Evolutionary conservation across 2,888 invertebrate species (phyloP).

Genomic region (Mimachlamys varia): DNA sequence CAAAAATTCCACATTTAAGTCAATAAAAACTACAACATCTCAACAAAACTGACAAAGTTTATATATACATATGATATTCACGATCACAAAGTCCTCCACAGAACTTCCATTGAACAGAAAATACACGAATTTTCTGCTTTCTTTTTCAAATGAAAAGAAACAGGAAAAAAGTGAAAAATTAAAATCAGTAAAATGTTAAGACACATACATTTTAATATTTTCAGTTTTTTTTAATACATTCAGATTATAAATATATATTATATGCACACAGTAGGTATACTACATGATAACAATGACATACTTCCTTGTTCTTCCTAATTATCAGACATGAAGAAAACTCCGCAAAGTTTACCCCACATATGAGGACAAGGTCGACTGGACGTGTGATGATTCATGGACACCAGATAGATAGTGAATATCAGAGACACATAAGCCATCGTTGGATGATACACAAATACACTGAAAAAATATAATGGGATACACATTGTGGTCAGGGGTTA

Average conservation of each 20-base stretch:
- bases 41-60: no score
- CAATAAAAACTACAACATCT: no score
- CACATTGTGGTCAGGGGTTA: conserved; percentile 23
- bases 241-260: conserved; percentile 31
- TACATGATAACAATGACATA: not conserved
- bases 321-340: not conserved
- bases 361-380: conserved; percentile 2
- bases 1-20: no score
- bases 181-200: no score
- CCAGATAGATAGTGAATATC: conserved; percentile 8
- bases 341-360: not conserved
- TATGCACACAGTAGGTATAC: conserved; percentile 32
- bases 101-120: no score
- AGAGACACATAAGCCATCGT: conserved; percentile 6
- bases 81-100: no score
- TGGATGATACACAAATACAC: conserved; percentile 3
- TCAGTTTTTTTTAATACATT: conserved; percentile 24
- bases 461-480: conserved; percentile 15
- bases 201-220: not conserved
- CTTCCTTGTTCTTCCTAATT: not conserved
- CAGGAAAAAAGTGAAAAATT: no score
- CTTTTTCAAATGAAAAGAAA: no score
- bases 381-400: not conserved
- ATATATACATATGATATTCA: no score
- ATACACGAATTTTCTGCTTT: no score